A percentile compares a stretch with the other conserved stretches of the same genome.
phyloP scores from a whole-genome alignment of 2,797 vertebrate genomes.

The Enteromius mattozi region DNA sequence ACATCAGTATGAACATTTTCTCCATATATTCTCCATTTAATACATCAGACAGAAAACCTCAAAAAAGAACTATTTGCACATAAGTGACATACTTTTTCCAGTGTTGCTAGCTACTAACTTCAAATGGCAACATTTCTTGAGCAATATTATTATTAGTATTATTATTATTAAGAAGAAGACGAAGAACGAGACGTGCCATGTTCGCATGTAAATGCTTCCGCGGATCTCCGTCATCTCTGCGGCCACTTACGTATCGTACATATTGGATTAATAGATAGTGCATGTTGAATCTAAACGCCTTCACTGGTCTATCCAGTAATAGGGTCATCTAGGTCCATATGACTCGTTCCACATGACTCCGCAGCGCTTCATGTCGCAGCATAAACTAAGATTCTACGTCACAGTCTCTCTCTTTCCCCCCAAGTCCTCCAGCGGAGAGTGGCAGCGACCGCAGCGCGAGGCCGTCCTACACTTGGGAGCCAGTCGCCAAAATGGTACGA shows the following conservation, averaged over 20 bases:
- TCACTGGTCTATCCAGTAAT: neutral
- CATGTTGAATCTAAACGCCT: neutral
- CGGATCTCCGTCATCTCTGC: neutral
- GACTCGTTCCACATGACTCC: conserved; percentile 66
- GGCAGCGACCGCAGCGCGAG: conserved; percentile 53
- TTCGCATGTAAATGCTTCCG: neutral
- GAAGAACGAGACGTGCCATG: neutral
- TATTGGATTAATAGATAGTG: neutral
- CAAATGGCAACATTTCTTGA: neutral
- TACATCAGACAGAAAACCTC: neutral
- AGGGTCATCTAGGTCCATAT: conserved; percentile 59
- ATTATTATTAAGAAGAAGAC: neutral
- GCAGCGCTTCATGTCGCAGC: conserved; percentile 54
- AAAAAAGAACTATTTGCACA: neutral
- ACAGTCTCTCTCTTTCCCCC: conserved; percentile 62
- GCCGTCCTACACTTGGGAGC: conserved; percentile 57
- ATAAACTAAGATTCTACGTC: conserved; percentile 64
- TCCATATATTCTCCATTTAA: neutral
- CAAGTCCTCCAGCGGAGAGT: conserved; percentile 60
- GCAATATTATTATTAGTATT: neutral
- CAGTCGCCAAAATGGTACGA: conserved; percentile 66
- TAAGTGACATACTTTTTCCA: neutral
- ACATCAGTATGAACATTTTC: no score
- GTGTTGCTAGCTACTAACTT: neutral
- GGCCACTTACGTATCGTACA: neutral